Evolutionary conservation across 2,888 invertebrate genomes (phyloP).

Genomic region (Drosophila mulleri): DNA sequence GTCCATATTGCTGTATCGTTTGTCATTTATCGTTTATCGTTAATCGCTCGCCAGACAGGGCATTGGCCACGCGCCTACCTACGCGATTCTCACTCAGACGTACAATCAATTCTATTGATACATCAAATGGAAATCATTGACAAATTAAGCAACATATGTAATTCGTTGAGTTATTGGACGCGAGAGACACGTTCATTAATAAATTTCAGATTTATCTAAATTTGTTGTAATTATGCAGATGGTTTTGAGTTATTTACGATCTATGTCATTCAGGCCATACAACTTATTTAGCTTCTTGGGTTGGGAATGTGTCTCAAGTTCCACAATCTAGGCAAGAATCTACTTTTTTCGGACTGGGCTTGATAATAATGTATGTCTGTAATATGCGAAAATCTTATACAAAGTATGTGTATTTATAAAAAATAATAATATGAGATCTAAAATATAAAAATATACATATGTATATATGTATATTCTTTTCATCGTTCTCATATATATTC

Average conservation of each 20-base stretch:
- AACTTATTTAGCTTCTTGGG: neutral
- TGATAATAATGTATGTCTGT: too few relatives aligned
- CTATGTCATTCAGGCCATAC: neutral
- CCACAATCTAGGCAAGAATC: too few relatives aligned
- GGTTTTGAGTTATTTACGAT: neutral
- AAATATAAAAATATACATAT: neutral
- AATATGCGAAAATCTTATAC: too few relatives aligned
- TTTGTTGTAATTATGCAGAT: slow-evolving; percentile 15
- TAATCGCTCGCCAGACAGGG: slow-evolving; percentile 33
- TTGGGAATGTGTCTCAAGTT: too few relatives aligned
- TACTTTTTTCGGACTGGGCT: too few relatives aligned
- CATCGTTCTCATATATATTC: too few relatives aligned
- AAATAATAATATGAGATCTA: neutral
- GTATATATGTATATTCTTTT: too few relatives aligned
- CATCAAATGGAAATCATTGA: slow-evolving; percentile 33
- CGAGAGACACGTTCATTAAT: neutral
- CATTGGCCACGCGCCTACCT: slow-evolving; percentile 69
- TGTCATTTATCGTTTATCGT: slow-evolving; percentile 40
- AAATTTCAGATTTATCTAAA: slow-evolving; percentile 1
- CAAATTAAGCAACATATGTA: slow-evolving; percentile 19
- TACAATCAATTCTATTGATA: slow-evolving; percentile 32
- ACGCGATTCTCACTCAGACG: slow-evolving; percentile 46
- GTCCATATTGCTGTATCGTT: slow-evolving; percentile 20
- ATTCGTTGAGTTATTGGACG: slow-evolving; percentile 24
- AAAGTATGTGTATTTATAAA: neutral